Conservation (phyloP, 2,113 vertebrate genomes). For the Calypte anna region DNA sequence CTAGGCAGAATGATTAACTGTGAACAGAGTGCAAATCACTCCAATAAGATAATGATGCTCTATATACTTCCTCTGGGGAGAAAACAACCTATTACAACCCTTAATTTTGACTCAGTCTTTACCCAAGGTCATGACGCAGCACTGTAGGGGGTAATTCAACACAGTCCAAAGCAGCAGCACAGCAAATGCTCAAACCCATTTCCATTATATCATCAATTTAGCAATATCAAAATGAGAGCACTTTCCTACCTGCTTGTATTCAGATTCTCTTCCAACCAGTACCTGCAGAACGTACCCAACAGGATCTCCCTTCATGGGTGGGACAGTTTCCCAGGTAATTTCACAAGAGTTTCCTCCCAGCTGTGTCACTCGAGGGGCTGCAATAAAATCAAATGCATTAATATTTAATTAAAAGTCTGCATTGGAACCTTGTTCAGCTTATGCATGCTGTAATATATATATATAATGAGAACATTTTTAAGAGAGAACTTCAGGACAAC, state of each 20-base stretch:
- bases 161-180: neutral
- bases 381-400: conserved; percentile 1
- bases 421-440: neutral
- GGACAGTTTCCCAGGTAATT: conserved; percentile 91
- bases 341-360: conserved; percentile 93
- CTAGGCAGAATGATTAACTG: neutral
- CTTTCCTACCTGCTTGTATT: conserved; percentile 93
- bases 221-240: neutral
- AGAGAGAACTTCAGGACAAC: neutral
- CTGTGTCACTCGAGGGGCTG: conserved; percentile 93
- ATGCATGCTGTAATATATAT: fast-evolving
- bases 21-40: neutral
- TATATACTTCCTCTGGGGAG: neutral
- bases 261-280: conserved; percentile 92
- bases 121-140: conserved; percentile 6
- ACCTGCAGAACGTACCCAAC: conserved; percentile 92
- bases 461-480: neutral
- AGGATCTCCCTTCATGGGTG: conserved; percentile 95
- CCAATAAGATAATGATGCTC: neutral
- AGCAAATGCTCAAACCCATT: neutral
- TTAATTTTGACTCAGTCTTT: conserved; percentile 31
- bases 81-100: conserved; percentile 2
- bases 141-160: conserved; percentile 1
- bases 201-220: neutral
- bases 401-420: neutral